A percentile compares a stretch with the other conserved stretches of the same genome.
Evolutionary conservation across 2,113 vertebrate genomes (phyloP).

Genomic region (Sturnira hondurensis): DNA sequence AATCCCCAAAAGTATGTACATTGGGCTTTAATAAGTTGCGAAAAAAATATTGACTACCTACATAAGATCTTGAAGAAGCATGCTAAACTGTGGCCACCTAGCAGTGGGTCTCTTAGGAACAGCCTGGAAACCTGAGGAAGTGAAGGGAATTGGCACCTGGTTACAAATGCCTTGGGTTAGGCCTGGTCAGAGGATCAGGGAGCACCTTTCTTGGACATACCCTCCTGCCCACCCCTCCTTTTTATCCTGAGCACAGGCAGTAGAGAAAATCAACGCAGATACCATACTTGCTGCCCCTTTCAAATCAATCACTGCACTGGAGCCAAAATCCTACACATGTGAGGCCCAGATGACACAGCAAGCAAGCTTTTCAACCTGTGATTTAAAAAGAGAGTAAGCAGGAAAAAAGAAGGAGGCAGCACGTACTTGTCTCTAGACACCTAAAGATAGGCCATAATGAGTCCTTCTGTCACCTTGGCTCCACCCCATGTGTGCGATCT

Average conservation of each 20-base stretch:
- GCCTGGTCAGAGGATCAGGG: neutral
- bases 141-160: neutral
- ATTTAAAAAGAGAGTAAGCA: neutral
- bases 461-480: neutral
- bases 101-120: neutral
- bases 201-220: neutral
- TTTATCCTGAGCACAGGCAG: neutral
- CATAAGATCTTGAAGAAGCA: slow-evolving; percentile 7
- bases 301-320: neutral
- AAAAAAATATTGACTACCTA: neutral
- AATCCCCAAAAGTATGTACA: neutral
- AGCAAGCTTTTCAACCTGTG: neutral
- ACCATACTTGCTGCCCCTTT: neutral
- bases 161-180: neutral
- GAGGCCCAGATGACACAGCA: neutral
- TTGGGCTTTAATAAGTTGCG: neutral
- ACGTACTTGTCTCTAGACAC: neutral
- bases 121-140: neutral
- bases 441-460: neutral
- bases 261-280: neutral
- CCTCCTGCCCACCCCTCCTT: neutral
- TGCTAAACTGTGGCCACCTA: neutral
- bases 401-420: neutral
- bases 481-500: neutral
- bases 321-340: neutral